phyloP scores from a whole-genome alignment of 2,888 invertebrate species.

The Notocelia uddmanniana region DNA sequence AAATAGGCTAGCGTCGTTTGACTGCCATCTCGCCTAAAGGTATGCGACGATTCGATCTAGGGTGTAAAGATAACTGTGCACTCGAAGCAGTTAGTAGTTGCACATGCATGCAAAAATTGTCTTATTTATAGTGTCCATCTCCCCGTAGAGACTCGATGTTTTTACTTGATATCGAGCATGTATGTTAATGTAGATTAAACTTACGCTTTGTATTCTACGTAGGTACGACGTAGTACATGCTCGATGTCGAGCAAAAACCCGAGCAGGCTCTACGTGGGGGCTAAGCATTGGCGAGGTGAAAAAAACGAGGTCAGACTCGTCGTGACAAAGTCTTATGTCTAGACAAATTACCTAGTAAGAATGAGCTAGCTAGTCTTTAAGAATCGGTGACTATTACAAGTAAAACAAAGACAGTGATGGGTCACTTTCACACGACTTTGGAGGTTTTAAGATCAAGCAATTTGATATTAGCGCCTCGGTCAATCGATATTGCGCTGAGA shows the following conservation, averaged over 20 bases:
- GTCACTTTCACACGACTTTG: conserved; percentile 1
- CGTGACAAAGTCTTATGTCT: not conserved
- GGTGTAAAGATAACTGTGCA: too few relatives aligned
- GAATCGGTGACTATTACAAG: not conserved
- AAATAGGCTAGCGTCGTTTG: too few relatives aligned
- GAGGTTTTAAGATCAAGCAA: not conserved
- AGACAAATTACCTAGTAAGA: not conserved
- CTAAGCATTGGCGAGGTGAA: not conserved
- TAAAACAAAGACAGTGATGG: not conserved
- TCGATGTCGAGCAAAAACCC: not conserved
- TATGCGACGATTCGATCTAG: too few relatives aligned
- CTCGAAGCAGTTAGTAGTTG: conserved; percentile 8
- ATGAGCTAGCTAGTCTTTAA: not conserved
- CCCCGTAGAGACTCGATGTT: not conserved
- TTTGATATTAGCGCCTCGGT: not conserved
- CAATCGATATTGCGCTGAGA: not conserved
- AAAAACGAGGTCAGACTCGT: conserved; percentile 7
- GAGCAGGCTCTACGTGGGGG: not conserved
- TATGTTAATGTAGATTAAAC: not conserved
- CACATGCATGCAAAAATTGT: not conserved
- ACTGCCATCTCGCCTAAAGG: too few relatives aligned
- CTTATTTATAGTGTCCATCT: not conserved
- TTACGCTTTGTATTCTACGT: not conserved
- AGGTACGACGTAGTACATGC: too few relatives aligned
- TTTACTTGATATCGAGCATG: not conserved